These are phyloP conservation scores for Epinephelus moara DNA, from an alignment of 2,113 vertebrate genomes.

Conservation along the genomic window DNA sequence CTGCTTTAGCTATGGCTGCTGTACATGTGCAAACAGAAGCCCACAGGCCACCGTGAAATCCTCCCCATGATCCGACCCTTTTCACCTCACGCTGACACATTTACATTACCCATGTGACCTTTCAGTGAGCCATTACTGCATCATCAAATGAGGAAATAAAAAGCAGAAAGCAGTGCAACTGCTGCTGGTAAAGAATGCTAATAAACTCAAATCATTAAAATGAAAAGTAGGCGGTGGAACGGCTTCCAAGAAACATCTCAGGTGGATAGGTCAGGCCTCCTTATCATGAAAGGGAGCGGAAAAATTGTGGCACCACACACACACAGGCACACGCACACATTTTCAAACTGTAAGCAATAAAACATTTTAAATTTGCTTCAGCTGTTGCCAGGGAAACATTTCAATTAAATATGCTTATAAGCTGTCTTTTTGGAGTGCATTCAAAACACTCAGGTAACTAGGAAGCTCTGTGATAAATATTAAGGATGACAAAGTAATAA, in stretches of 20 bases:
- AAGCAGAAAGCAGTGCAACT: background rate
- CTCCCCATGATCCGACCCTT: background rate
- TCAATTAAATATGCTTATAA: slow-evolving; percentile 32
- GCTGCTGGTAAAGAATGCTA: slow-evolving; percentile 6
- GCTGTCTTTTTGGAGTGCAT: background rate
- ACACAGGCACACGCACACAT: background rate
- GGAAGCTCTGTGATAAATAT: background rate
- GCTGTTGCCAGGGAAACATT: slow-evolving; percentile 52
- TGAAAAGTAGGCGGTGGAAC: background rate
- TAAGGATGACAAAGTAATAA: background rate
- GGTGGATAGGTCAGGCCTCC: slow-evolving; percentile 8
- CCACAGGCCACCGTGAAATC: slow-evolving; percentile 12
- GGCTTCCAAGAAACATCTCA: background rate
- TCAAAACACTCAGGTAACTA: slow-evolving; percentile 12
- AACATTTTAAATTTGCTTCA: background rate
- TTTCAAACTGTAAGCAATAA: background rate
- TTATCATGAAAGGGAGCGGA: background rate
- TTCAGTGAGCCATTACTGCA: background rate
- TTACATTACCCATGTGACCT: background rate
- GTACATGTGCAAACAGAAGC: slow-evolving; percentile 5
- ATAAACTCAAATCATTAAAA: slow-evolving; percentile 6
- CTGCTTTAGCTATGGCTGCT: background rate
- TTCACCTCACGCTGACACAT: background rate
- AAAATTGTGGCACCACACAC: background rate
- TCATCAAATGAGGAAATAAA: background rate